These are phyloP conservation scores for Lasioglossum zephyrum DNA, from an alignment of 2,888 invertebrate species.

Conservation along the genomic window DNA sequence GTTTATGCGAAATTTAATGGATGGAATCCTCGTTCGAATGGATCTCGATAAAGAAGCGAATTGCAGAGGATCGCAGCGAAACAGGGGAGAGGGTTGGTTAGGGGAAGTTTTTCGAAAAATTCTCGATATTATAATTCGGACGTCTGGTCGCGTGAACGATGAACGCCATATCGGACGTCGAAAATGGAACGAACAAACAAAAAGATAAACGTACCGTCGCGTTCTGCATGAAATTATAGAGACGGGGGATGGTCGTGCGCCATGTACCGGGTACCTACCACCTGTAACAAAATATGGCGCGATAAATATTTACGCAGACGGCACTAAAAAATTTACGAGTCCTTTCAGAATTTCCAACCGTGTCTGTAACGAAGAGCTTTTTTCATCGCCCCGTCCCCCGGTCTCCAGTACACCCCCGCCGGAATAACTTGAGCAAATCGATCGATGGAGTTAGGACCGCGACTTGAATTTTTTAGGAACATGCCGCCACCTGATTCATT, in stretches of 20 bases:
- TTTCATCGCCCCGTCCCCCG: neutral
- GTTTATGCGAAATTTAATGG: too few species aligned
- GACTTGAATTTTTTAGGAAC: slow-evolving; percentile 50
- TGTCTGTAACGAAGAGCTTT: slow-evolving; percentile 26
- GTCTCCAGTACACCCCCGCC: neutral
- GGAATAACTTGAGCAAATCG: slow-evolving; percentile 52
- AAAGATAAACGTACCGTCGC: slow-evolving; percentile 42
- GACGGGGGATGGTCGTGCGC: slow-evolving; percentile 3
- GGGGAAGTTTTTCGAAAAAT: neutral
- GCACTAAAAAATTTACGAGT: slow-evolving; percentile 47
- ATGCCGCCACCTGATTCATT: slow-evolving; percentile 63
- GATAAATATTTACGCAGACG: slow-evolving; percentile 45
- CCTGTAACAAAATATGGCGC: slow-evolving; percentile 39
- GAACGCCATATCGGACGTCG: slow-evolving; percentile 31
- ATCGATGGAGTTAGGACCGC: slow-evolving; percentile 62
- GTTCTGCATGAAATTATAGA: slow-evolving; percentile 51
- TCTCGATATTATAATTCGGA: slow-evolving; percentile 12
- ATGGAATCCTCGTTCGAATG: too few species aligned
- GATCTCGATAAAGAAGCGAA: too few species aligned
- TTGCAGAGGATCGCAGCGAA: neutral
- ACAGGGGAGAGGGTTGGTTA: neutral
- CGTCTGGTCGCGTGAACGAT: neutral
- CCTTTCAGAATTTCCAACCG: slow-evolving; percentile 30
- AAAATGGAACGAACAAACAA: slow-evolving; percentile 39
- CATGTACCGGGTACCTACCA: slow-evolving; percentile 22